Evolutionary conservation across 2,113 vertebrate genomes (phyloP).

Genomic region (Platichthys stellatus): DNA sequence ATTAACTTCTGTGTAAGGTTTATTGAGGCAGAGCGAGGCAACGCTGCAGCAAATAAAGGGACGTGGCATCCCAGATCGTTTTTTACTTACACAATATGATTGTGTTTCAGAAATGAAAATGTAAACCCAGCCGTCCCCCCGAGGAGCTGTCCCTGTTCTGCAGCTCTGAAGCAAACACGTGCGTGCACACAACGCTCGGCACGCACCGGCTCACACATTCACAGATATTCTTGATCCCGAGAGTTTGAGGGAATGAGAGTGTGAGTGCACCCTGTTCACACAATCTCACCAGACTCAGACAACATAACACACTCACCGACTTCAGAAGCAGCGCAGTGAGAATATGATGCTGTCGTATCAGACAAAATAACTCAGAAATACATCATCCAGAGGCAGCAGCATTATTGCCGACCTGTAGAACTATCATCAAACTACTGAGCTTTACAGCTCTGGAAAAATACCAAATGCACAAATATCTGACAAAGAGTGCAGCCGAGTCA

Average conservation of each 20-base stretch:
- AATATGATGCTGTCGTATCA: conserved; percentile 23
- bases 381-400: background rate
- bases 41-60: conserved; percentile 9
- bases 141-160: conserved; percentile 66
- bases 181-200: background rate
- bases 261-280: conserved; percentile 14
- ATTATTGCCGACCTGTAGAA: background rate
- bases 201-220: conserved; percentile 8
- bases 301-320: conserved; percentile 21
- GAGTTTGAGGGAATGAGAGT: conserved; percentile 22
- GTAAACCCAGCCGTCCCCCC: conserved; percentile 50
- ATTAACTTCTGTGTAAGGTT: conserved; percentile 15
- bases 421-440: background rate
- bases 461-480: background rate
- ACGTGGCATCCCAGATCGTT: conserved; percentile 29
- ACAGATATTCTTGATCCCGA: conserved; percentile 19
- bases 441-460: background rate
- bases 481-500: background rate
- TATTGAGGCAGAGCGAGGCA: conserved; percentile 10
- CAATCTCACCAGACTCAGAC: background rate
- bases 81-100: conserved; percentile 44
- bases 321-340: conserved; percentile 33
- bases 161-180: conserved; percentile 15
- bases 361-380: background rate
- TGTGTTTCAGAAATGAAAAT: conserved; percentile 44